A percentile compares a stretch with the other conserved stretches of the same genome.
These are phyloP conservation scores for Megaleporinus macrocephalus DNA, from an alignment of 2,113 vertebrate species.

Conservation along the genomic window DNA sequence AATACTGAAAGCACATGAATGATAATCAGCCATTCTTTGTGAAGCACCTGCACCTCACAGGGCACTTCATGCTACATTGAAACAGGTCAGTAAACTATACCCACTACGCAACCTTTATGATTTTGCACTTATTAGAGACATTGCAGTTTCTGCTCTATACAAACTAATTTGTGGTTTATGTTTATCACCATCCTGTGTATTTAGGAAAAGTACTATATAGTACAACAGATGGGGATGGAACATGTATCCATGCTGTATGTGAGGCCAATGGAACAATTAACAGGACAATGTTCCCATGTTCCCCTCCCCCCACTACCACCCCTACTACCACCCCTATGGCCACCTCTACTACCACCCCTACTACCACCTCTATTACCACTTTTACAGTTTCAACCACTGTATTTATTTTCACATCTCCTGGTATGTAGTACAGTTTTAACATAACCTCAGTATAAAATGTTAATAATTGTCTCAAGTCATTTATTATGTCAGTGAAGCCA, in stretches of 20 bases:
- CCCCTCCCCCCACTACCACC: background rate
- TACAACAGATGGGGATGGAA: slow-evolving; percentile 40
- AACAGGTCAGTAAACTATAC: slow-evolving; percentile 1
- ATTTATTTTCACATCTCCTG: slow-evolving; percentile 38
- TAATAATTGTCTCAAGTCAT: too few species aligned
- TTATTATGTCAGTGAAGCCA: too few species aligned
- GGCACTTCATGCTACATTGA: background rate
- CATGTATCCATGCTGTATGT: slow-evolving; percentile 38
- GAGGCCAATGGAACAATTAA: slow-evolving; percentile 10
- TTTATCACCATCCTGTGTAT: background rate
- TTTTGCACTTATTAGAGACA: background rate
- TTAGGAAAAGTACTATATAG: slow-evolving; percentile 30
- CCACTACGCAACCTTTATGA: background rate
- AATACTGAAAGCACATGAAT: too few species aligned
- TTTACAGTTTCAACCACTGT: background rate
- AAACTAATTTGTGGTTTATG: background rate
- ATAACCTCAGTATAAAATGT: too few species aligned
- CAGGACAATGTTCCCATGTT: background rate
- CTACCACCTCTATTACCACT: background rate
- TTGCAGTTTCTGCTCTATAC: background rate
- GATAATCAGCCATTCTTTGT: background rate
- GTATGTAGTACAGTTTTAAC: background rate
- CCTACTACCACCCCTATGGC: background rate
- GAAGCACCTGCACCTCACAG: background rate
- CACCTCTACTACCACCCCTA: background rate